Evolutionary conservation across 2,113 vertebrate genomes (phyloP).

Genomic region (Pterophyllum scalare): DNA sequence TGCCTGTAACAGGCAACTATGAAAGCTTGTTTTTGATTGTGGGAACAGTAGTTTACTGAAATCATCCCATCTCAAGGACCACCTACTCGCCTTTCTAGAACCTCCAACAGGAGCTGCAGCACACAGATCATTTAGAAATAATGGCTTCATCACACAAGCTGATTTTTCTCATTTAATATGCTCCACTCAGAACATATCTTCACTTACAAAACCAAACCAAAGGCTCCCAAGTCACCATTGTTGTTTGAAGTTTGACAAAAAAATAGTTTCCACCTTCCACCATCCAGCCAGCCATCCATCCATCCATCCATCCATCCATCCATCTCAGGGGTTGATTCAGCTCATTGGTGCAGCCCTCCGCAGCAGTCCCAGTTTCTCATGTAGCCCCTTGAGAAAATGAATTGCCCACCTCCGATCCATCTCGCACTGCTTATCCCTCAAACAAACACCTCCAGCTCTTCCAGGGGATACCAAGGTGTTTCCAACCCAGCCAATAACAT

Average conservation of each 20-base stretch:
- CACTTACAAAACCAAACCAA: neutral
- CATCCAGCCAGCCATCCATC: no score
- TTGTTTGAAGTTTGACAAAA: neutral
- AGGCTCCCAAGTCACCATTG: neutral
- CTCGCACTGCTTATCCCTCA: neutral
- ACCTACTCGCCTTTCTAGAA: neutral
- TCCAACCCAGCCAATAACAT: neutral
- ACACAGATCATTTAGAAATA: neutral
- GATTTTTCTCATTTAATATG: neutral
- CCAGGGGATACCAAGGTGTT: neutral
- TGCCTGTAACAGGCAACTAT: neutral
- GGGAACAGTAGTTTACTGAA: neutral
- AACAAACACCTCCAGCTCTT: neutral
- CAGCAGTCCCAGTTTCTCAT: neutral
- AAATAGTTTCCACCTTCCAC: no score
- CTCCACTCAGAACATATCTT: neutral
- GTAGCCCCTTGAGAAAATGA: neutral
- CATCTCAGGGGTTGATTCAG: neutral
- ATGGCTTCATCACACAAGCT: neutral
- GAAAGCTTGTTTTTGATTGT: neutral
- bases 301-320: no score
- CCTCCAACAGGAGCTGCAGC: neutral
- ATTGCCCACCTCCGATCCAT: neutral
- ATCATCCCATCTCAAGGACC: neutral
- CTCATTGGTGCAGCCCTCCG: fast-evolving